Conservation (phyloP, 2,113 vertebrate genomes). For the Perccottus glenii region DNA sequence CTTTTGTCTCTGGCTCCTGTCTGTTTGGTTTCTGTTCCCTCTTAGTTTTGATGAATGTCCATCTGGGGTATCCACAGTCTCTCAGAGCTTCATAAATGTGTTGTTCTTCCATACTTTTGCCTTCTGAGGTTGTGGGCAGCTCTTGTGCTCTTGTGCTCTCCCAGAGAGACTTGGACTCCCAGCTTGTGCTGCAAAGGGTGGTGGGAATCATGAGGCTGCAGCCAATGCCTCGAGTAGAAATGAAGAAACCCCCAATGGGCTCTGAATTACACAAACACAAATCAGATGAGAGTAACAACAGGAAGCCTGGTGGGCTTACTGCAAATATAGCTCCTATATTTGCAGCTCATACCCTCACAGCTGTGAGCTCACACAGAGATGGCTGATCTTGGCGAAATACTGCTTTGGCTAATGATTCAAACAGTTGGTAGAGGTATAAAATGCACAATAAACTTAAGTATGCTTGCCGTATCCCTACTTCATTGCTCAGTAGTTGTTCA, state of each 20-base stretch:
- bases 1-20: too few relatives aligned
- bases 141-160: too few relatives aligned
- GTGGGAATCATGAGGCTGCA: constrained; percentile 20
- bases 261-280: constrained; percentile 51
- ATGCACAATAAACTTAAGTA: not conserved
- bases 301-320: constrained; percentile 21
- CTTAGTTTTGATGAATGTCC: too few relatives aligned
- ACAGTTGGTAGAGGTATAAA: constrained; percentile 1
- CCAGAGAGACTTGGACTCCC: too few relatives aligned
- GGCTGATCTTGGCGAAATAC: constrained; percentile 16
- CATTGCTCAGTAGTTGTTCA: too few relatives aligned
- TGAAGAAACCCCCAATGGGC: constrained; percentile 38
- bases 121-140: too few relatives aligned
- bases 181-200: too few relatives aligned
- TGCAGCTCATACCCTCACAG: constrained; percentile 35
- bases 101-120: too few relatives aligned
- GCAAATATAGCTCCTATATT: constrained; percentile 46
- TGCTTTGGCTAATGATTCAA: constrained; percentile 7
- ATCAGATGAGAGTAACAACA: constrained; percentile 48
- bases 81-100: too few relatives aligned
- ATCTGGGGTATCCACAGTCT: too few relatives aligned
- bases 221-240: constrained; percentile 31
- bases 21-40: too few relatives aligned
- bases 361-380: constrained; percentile 6
- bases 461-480: not conserved